Conservation (phyloP, 2,888 invertebrate species). For the Abrostola tripartita region DNA sequence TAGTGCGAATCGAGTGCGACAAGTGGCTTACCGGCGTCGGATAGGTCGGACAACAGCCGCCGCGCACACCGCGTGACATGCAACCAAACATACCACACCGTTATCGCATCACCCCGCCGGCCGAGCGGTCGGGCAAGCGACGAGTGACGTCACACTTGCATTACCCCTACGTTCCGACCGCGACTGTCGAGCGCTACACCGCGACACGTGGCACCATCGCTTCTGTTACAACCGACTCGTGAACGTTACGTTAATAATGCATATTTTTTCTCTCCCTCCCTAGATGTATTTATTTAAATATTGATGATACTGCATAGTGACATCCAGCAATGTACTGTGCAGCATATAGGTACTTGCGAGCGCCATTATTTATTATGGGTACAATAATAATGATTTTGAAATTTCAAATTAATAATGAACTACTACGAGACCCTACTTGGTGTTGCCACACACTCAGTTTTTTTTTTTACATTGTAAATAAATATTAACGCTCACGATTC, state of each 20-base stretch:
- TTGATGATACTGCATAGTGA: conserved; percentile 8
- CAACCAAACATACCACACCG: conserved; percentile 79
- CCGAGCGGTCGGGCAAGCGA: conserved; percentile 30
- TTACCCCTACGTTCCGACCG: background rate
- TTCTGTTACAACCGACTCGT: conserved; percentile 42
- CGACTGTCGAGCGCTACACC: conserved; percentile 17
- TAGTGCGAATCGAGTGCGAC: conserved; percentile 65
- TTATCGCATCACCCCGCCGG: conserved; percentile 61
- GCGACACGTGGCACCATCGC: conserved; percentile 31
- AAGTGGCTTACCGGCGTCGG: conserved; percentile 76
- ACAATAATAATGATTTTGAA: background rate
- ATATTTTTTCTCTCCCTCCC: conserved; percentile 78
- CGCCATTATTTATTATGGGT: conserved; percentile 12
- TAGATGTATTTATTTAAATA: conserved; percentile 14
- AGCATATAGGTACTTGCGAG: conserved; percentile 12
- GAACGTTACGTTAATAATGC: conserved; percentile 73
- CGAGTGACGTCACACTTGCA: too few species aligned
- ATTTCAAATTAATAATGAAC: background rate
- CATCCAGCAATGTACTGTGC: conserved; percentile 12
- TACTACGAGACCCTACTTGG: too few species aligned
- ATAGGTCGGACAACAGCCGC: conserved; percentile 55
- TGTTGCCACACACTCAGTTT: too few species aligned
- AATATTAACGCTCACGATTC: conserved; percentile 30
- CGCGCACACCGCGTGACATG: conserved; percentile 73
- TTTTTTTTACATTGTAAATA: conserved; percentile 16